These are phyloP conservation scores for Chiroxiphia lanceolata DNA, from an alignment of 2,797 vertebrate species.

Conservation along the genomic window DNA sequence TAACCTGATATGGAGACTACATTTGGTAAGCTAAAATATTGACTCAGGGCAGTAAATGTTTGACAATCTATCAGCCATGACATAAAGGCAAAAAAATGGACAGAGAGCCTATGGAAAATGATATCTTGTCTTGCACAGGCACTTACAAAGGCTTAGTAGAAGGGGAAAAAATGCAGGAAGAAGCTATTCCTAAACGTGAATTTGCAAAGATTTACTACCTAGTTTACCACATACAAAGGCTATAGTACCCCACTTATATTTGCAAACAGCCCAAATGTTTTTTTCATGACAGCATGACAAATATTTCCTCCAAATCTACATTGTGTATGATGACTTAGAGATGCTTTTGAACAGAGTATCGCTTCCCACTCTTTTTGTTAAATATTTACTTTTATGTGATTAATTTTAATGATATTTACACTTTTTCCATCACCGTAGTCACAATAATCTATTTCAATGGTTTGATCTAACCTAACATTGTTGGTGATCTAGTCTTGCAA, in stretches of 20 bases:
- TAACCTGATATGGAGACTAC: neutral
- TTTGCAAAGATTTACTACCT: neutral
- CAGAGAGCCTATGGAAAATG: neutral
- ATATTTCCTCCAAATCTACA: neutral
- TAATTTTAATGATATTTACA: neutral
- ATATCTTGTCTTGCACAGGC: neutral
- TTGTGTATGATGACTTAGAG: neutral
- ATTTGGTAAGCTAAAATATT: neutral
- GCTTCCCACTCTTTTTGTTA: constrained; percentile 8
- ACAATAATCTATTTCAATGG: neutral
- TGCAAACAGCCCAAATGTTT: neutral
- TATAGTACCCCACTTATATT: neutral
- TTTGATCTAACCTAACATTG: neutral
- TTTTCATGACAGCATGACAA: neutral
- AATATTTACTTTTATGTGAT: constrained; percentile 15
- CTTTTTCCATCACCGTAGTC: neutral
- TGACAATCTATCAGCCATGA: neutral
- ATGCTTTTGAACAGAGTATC: neutral
- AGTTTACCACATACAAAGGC: neutral
- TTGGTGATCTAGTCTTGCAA: neutral
- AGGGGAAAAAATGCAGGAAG: neutral
- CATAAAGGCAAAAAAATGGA: neutral
- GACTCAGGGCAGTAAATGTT: neutral
- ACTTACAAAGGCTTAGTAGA: neutral
- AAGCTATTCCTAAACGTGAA: neutral